Percentiles rank a stretch among this genome's conserved stretches.
These are phyloP conservation scores for Nasonia oneida DNA, from an alignment of 2,888 invertebrate genomes.

Conservation along the genomic window DNA sequence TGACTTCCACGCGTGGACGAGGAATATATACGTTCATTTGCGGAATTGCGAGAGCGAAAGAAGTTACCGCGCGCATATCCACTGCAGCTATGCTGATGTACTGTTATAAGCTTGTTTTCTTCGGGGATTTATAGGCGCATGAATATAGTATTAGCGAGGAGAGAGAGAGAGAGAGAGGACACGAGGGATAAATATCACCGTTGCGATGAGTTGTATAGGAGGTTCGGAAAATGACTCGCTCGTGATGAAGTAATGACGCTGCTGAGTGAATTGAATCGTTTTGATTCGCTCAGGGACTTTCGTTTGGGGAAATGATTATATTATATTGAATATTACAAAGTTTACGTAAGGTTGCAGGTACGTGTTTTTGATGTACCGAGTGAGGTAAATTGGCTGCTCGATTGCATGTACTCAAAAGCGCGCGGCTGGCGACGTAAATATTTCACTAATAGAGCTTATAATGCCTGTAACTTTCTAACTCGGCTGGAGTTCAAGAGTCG, in stretches of 20 bases:
- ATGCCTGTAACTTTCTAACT: background rate
- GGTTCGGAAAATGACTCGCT: background rate
- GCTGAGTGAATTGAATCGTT: background rate
- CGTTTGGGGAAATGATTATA: background rate
- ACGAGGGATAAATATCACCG: background rate
- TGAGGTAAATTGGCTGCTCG: background rate
- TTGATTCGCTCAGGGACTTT: background rate
- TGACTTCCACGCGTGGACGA: background rate
- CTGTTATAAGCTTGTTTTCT: constrained; percentile 46
- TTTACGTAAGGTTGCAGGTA: background rate
- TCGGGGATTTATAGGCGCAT: background rate
- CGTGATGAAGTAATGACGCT: constrained; percentile 6
- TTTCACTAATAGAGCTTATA: background rate
- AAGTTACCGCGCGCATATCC: background rate
- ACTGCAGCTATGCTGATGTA: constrained; percentile 17
- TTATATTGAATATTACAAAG: background rate
- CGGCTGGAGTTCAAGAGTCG: constrained; percentile 5
- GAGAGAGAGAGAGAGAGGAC: background rate
- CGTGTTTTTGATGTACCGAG: background rate
- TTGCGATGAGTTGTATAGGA: background rate
- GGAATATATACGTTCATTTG: constrained; percentile 38
- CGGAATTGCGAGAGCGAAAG: constrained; percentile 25
- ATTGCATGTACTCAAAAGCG: background rate
- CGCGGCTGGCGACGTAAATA: background rate
- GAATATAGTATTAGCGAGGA: constrained; percentile 1